Conservation (phyloP, 2,113 vertebrate species). For the Electrona antarctica region DNA sequence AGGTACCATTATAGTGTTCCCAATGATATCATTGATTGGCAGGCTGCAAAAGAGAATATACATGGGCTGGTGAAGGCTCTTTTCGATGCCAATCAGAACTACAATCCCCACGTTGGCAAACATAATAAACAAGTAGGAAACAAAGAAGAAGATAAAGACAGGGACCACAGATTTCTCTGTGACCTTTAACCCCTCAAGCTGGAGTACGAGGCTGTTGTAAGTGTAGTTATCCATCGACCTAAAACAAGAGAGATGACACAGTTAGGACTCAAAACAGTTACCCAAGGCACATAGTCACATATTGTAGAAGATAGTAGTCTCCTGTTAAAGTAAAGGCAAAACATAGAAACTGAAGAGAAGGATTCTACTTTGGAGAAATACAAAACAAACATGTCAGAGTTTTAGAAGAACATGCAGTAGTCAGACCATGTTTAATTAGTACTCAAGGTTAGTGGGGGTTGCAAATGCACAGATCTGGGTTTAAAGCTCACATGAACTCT, state of each 20-base stretch:
- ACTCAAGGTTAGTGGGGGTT: no score
- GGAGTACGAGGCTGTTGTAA: constrained; percentile 45
- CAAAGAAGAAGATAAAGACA: constrained; percentile 54
- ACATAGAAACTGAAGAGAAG: background rate
- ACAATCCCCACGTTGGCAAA: constrained; percentile 51
- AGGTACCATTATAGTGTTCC: constrained; percentile 55
- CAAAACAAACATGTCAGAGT: background rate
- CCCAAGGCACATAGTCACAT: background rate
- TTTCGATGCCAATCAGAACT: constrained; percentile 40
- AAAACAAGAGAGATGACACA: background rate
- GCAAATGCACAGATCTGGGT: no score
- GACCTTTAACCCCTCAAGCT: constrained; percentile 63
- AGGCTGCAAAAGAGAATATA: constrained; percentile 69
- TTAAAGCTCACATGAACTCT: no score
- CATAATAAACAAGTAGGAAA: constrained; percentile 59
- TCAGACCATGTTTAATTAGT: no score
- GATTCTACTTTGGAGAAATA: background rate
- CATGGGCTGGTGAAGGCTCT: constrained; percentile 66
- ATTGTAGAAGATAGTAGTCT: background rate
- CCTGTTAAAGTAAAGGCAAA: background rate
- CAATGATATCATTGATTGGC: constrained; percentile 60
- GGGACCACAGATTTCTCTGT: constrained; percentile 41
- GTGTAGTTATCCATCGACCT: constrained; percentile 57
- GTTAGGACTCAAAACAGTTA: background rate
- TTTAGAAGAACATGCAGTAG: no score